phyloP scores from a whole-genome alignment of 2,113 vertebrate genomes.

The Oceanodroma tethys region DNA sequence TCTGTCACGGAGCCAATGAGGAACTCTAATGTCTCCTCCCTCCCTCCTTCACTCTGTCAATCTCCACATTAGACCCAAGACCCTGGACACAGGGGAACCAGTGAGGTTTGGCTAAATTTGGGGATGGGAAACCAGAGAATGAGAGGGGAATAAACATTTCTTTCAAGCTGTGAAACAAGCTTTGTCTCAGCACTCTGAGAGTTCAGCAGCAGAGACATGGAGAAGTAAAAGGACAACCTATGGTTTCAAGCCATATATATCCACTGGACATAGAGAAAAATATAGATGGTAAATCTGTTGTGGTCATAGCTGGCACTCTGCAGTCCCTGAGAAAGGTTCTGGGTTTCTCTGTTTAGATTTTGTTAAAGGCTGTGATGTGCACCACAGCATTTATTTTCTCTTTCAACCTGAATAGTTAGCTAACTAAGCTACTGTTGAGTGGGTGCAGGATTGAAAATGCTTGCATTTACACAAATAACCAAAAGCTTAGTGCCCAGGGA shows the following conservation, averaged over 20 bases:
- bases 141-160: background rate
- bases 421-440: background rate
- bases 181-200: background rate
- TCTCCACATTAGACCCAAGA: background rate
- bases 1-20: background rate
- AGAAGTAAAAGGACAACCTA: background rate
- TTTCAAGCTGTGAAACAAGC: background rate
- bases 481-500: background rate
- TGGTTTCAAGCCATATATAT: background rate
- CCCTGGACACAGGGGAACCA: background rate
- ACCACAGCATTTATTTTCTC: background rate
- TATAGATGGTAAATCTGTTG: background rate
- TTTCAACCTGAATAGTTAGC: background rate
- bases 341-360: background rate
- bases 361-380: background rate
- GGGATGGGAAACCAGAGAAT: background rate
- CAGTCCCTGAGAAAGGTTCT: background rate
- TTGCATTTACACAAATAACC: background rate
- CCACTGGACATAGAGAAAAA: background rate
- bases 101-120: background rate
- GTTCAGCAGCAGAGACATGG: background rate
- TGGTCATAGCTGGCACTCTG: background rate
- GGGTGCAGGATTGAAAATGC: background rate
- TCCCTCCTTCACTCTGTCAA: background rate
- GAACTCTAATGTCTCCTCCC: background rate